phyloP scores from a whole-genome alignment of 1,140 invertebrate species.

The Ceratoteleas bidentatus region DNA sequence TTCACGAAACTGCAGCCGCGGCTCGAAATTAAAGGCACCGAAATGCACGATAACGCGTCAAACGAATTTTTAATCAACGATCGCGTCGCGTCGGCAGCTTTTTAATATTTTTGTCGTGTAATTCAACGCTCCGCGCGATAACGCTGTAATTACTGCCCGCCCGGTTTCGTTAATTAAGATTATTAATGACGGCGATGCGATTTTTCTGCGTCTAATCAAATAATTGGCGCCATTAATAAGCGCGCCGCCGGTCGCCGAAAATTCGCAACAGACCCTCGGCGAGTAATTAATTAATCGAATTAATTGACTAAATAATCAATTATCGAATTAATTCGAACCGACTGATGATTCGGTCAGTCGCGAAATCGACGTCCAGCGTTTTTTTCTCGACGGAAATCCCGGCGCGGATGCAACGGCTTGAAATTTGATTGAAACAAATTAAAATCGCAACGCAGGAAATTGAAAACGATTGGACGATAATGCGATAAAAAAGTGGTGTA shows the following conservation, averaged over 20 bases:
- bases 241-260: too few relatives aligned
- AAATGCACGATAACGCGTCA: too few relatives aligned
- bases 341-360: background rate
- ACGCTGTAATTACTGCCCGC: background rate
- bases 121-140: background rate
- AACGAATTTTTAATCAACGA: too few relatives aligned
- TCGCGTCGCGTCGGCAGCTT: background rate
- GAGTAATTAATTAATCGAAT: background rate
- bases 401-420: too few relatives aligned
- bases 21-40: too few relatives aligned
- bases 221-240: background rate
- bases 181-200: background rate
- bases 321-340: background rate
- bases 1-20: too few relatives aligned
- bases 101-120: background rate
- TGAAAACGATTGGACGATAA: slow-evolving; percentile 17
- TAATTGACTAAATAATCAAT: background rate
- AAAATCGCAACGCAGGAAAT: slow-evolving; percentile 10
- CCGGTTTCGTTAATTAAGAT: background rate
- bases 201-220: background rate
- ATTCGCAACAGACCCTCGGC: too few relatives aligned
- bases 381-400: too few relatives aligned
- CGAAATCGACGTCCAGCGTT: too few relatives aligned
- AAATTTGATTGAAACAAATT: background rate
- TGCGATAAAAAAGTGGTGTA: slow-evolving; percentile 9